Evolutionary conservation across 1,140 invertebrate genomes (phyloP).

Genomic region (Augochlora pura): DNA sequence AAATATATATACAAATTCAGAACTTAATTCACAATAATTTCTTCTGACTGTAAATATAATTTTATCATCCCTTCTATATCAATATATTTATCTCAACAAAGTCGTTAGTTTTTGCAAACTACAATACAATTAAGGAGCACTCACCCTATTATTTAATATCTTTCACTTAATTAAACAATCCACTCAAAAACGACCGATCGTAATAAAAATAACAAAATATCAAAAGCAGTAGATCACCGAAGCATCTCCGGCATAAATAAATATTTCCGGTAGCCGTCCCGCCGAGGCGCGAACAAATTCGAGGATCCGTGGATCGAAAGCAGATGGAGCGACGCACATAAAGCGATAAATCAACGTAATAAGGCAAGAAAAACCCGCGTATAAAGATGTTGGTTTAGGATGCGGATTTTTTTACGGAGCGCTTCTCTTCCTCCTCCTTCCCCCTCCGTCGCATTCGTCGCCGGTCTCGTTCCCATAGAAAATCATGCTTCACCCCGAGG

Average conservation of each 20-base stretch:
- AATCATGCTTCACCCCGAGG: constrained; percentile 46
- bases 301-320: constrained; percentile 33
- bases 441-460: constrained; percentile 46
- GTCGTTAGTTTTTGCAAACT: too few relatives aligned
- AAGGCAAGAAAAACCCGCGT: constrained; percentile 60
- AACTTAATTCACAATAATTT: too few relatives aligned
- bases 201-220: too few relatives aligned
- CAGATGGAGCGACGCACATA: constrained; percentile 48
- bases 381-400: constrained; percentile 70
- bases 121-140: too few relatives aligned
- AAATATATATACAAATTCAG: too few relatives aligned
- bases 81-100: too few relatives aligned
- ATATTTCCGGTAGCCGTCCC: background rate
- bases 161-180: too few relatives aligned
- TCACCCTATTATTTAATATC: too few relatives aligned
- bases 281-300: constrained; percentile 20
- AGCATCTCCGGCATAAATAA: constrained; percentile 12
- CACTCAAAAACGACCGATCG: too few relatives aligned
- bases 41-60: too few relatives aligned
- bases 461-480: constrained; percentile 38
- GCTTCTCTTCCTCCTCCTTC: too few relatives aligned
- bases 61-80: too few relatives aligned
- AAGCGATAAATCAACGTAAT: constrained; percentile 69
- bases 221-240: background rate
- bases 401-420: constrained; percentile 45